Base-by-base conservation (phyloP, 2,888 invertebrate genomes). In the Platycheirus rosarum region DNA sequence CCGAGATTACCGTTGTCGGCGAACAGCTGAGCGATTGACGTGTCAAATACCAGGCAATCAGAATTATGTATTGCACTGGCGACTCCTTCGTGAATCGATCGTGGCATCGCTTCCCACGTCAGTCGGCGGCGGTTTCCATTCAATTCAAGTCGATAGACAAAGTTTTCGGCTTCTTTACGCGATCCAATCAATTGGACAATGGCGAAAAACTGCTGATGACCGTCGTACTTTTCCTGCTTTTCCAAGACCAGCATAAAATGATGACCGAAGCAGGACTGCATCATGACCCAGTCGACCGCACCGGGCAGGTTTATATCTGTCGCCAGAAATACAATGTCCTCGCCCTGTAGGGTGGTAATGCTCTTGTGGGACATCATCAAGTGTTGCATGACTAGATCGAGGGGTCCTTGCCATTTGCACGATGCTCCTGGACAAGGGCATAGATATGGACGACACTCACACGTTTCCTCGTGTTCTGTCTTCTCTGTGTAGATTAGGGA, bases 371-470 rank as follows among this genome's bases (percentile, higher is more conserved):
- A 95, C 93, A 95, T 97, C 93, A 98, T 96, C 68, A 99, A 93
- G 91, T 99, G 99, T 23, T 96, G 96, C 99, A 99, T 99, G 51
- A 99, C 99, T 92, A 98, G 96, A 89, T 98, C 98, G 35, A 99
- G 92, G 44, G 97, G 96, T 35, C 99, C 99, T 90, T 98, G 98
- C 99, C 99, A 99, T 89, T 99, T 98, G 91, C 99, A 99, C 0
- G 98, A 97, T 29, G 98, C 98, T 44, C 99, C 99, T n/a, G 99
- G 99, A 89, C 99, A 99, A 26, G 99, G 99, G 91, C 99, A 99
- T 85, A 96, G 95, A 91, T 99, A 99, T 0, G 99, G 99, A 90
- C 99, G 95, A 92, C 95, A 98, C 92, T 99, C 99, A 90, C 99
- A 99, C 3, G 95, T 94, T 91, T 99, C 99, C 91, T 99, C 99